Conservation (phyloP, 2,113 vertebrate genomes). For the Ochotona princeps region DNA sequence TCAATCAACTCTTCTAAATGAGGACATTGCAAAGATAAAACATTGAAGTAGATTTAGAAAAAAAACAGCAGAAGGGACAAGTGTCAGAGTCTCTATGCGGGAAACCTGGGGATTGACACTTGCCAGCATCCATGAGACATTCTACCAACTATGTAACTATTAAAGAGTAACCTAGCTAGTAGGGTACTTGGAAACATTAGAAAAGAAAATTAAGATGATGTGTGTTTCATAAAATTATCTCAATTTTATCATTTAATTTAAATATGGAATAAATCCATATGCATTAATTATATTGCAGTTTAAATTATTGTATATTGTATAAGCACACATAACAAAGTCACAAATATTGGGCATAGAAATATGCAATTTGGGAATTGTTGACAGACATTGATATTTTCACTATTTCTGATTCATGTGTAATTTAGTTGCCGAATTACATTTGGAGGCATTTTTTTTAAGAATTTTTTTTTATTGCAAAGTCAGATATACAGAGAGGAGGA, state of each 20-base stretch:
- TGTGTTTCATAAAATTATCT: conserved; percentile 20
- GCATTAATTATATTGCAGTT: background rate
- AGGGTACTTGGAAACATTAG: background rate
- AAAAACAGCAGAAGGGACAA: background rate
- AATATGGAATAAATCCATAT: conserved; percentile 32
- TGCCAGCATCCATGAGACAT: background rate
- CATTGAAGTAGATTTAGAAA: conserved; percentile 1
- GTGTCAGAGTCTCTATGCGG: background rate
- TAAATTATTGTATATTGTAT: conserved; percentile 61
- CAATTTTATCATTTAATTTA: conserved; percentile 31
- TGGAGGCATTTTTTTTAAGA: conserved; percentile 36
- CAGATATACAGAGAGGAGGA: no score
- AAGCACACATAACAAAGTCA: conserved; percentile 42
- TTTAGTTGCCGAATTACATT: conserved; percentile 48
- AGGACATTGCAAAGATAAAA: background rate
- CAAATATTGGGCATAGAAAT: conserved; percentile 54
- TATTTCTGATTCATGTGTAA: conserved; percentile 54
- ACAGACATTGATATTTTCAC: conserved; percentile 58
- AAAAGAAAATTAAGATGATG: background rate
- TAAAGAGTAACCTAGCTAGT: background rate
- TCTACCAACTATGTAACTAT: background rate
- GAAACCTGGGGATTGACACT: background rate
- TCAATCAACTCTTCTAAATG: background rate
- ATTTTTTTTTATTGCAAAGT: no score
- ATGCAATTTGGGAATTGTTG: conserved; percentile 44